Evolutionary conservation across 2,888 invertebrate genomes (phyloP), one percentile per base, ranked within the genome.

Genomic region (Platycnemis pennipes): DNA sequence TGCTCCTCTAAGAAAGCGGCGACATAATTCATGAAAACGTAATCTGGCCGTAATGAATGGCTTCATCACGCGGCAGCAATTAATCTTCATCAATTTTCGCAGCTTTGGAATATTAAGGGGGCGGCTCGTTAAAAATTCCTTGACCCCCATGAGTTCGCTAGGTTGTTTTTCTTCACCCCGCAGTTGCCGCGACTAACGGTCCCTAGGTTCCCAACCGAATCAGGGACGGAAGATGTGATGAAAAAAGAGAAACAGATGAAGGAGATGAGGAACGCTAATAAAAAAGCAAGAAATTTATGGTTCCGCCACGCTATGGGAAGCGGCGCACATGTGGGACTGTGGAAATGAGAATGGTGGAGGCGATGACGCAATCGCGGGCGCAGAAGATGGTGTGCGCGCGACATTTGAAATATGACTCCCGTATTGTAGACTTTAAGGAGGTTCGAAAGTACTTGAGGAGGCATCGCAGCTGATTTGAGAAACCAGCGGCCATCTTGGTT

Each of bases 81-180:
- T 89, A 89, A 89, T 89, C 89, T 89, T 89, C 89, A 56, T 89
- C 89, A 89, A 89, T 56, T 53, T 89, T 56, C 42, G 31, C 53
- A 56, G 37, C 37, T 56, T 42, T 13, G 19, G 42, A 42, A 56
- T 89, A 89, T 89, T 89, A 89, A 56, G 56, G 37, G 56, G 49
- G 31, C 2, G 42, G 89, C 89, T 56, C 89, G 42, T 56, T 89
- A 56, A 89, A 89, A 89, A 56, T 89, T 89, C 56, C 37, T 89
- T 89, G 89, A 89, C 89, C 89, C 37, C 37, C n/a, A n/a, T 19
- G 37, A 53, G 19, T 89, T 53, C 42, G 37, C 22, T 42, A 37
- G 63, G 63, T 22, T 5, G 26, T 63, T n/a, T 63, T 63, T 26
- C 19, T 63, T 63, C n/a, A n/a, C 63, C 26, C 63, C 63, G 26